Evolutionary conservation across 1,140 invertebrate species (phyloP), one percentile per base, ranked within the genome.

Genomic region (Drosophila tsacasi): DNA sequence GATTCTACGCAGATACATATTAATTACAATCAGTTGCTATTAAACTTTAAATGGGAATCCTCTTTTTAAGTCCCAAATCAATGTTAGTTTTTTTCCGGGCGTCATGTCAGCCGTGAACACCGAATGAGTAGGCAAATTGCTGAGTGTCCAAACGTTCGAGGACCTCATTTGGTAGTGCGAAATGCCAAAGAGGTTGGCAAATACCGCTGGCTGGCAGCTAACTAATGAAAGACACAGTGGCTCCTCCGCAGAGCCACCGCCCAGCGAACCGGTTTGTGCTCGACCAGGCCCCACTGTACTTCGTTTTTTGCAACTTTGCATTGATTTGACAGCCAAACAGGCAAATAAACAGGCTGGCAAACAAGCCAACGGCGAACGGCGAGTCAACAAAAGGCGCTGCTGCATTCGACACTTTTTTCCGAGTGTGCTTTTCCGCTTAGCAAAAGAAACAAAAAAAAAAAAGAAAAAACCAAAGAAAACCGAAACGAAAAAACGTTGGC

Each of bases 341-440:
- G 42, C 55, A 81, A 85, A 84, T 68, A 81, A 67, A 60, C 59
- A 74, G 58, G 50, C 63, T 30, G 72, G 46, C 74, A 83, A 68
- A 73, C 80, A 84, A 66, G 62, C 47, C 44, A 78, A 42, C 59
- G 64, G 37, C n/a, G n/a, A n/a, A n/a, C n/a, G n/a, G 50, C 59
- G 61, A 46, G 52, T 65, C 84, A 87, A 89, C 73, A 83, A 66
- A 66, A 66, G 55, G 32, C 57, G 21, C 40, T 25, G 62, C 30
- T 25, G 62, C 30, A 15, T 32, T 61, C 46, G 62, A 68, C 62
- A 25, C 49, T 35, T 23, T 68, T 68, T 71, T 59, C 35, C 68
- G n/a, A 75, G 67, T 57, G 59, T 44, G 75, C 75, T 64, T 79
- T 79, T 79, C 75, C 76, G 76, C 52, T 69, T 77, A 55, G 75